Conservation (phyloP, 2,113 vertebrate species). For the Trochalopteron elliotii region DNA sequence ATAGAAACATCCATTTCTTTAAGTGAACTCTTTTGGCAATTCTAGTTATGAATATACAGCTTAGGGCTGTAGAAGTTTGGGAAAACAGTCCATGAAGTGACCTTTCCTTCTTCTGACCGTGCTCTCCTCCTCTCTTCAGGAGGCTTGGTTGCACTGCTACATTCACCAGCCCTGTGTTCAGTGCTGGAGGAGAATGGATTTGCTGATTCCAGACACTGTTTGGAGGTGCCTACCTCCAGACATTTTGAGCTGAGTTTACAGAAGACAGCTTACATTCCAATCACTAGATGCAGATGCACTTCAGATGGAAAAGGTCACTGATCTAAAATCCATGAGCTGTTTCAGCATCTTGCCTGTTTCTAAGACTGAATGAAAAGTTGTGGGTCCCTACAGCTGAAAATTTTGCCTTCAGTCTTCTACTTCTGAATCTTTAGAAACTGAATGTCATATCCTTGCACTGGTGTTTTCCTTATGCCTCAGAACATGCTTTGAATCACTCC, state of each 20-base stretch:
- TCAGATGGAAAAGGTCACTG: neutral
- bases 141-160: neutral
- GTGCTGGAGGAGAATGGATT: accelerated
- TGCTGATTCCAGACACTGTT: neutral
- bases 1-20: neutral
- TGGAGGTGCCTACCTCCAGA: neutral
- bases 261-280: neutral
- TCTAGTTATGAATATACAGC: neutral
- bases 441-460: neutral
- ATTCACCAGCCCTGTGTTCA: neutral
- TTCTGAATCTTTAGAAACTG: neutral
- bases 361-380: neutral
- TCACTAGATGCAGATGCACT: neutral
- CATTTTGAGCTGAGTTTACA: neutral
- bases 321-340: neutral
- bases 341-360: neutral
- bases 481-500: neutral
- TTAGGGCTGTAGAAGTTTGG: neutral
- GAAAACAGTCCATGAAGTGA: neutral
- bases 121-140: neutral
- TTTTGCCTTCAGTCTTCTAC: neutral
- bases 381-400: neutral
- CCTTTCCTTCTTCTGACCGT: neutral
- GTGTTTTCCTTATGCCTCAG: neutral
- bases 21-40: neutral